Conservation (phyloP, 2,888 invertebrate genomes). For the Aleiodes testaceus region DNA sequence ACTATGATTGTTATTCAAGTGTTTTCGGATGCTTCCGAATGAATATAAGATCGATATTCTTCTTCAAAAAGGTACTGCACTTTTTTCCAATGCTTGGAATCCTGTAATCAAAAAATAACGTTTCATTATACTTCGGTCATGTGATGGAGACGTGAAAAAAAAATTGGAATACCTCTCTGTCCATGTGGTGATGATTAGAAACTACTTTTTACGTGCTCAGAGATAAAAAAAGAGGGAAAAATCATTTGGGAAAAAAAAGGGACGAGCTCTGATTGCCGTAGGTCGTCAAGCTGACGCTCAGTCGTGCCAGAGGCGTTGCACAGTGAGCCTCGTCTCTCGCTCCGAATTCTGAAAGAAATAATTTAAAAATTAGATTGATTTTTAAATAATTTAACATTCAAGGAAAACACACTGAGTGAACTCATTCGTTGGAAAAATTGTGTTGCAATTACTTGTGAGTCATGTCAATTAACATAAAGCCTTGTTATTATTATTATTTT, state of each 20-base stretch:
- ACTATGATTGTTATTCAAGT: neutral
- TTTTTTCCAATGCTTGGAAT: too few relatives aligned
- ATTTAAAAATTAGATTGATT: neutral
- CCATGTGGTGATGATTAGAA: neutral
- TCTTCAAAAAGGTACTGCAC: constrained; percentile 41
- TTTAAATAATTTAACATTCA: neutral
- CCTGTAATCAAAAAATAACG: neutral
- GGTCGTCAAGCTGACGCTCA: constrained; percentile 31
- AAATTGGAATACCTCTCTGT: neutral
- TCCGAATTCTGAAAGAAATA: neutral
- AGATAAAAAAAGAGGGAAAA: neutral
- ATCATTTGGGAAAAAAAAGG: neutral
- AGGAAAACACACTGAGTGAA: constrained; percentile 21
- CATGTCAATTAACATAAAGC: constrained; percentile 33
- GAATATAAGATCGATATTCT: constrained; percentile 42
- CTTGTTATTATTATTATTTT: constrained; percentile 23
- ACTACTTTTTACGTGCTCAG: neutral
- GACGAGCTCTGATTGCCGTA: constrained; percentile 16
- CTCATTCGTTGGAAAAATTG: constrained; percentile 27
- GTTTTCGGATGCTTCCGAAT: constrained; percentile 19
- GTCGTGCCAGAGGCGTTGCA: constrained; percentile 42
- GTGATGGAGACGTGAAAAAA: neutral
- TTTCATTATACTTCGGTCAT: neutral
- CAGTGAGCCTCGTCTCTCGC: neutral
- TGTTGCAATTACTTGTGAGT: constrained; percentile 38